Evolutionary conservation across 2,113 vertebrate species (phyloP), one percentile per base, ranked within the genome.

Genomic region (Scortum barcoo): DNA sequence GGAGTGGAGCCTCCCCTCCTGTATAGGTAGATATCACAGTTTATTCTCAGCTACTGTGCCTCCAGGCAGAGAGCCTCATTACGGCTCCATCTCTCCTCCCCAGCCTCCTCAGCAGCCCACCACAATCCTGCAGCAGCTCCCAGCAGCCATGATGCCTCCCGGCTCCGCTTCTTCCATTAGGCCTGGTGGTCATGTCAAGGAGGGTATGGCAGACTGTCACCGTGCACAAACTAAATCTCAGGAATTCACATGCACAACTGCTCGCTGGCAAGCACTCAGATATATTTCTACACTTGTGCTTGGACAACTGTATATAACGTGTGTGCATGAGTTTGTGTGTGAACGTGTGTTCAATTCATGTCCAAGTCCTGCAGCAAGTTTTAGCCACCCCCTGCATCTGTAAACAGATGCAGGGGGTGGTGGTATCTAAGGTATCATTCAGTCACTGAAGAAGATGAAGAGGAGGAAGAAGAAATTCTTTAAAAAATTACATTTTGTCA

Each of bases 131-230:
- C 94, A 94, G 87, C 91, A 91, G 86, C 91, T 95, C 9, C 88
- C 92, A 1, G 88, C 78, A 26, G 75, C 80, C 1, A 22, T 57
- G 42, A 81, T 86, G 69, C 86, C 89, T 74, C 73, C 73, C 54
- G 76, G 70, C 86, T 70, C 63, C 19, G 50, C 44, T 73, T 51
- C 87, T 14, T 16, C 91, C 1, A 7, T 90, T 30, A 71, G 90
- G 80, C 71, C 86, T n/a, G 80, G 74, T 26, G 89, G 81, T 28
- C 89, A 86, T 0, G n/a, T 92, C 81, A 93, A 86, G 80, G 91
- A 92, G 89, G 93, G 94, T 93, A 87, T 13, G 89, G 89, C 87
- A 76, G 2, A 68, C 85, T 93, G 93, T 93, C 93, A 92, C 71
- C 38, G 6, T 67, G 28, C 81, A 77, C 81, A 67, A 76, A 86